phyloP scores from a whole-genome alignment of 53 echinoderm and acorn worm genomes.

The Echinarachnius parma region DNA sequence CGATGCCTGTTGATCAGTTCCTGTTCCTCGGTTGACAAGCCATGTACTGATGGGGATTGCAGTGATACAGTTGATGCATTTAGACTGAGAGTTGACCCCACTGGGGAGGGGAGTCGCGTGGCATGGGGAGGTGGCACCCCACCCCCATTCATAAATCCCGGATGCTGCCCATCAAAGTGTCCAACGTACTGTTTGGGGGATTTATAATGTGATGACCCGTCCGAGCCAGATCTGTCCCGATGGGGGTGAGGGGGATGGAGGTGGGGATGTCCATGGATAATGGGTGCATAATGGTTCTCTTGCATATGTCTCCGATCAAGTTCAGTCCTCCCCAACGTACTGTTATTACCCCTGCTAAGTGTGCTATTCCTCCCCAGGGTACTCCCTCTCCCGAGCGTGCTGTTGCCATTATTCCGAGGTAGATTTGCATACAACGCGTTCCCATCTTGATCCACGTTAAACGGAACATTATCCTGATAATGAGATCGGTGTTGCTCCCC shows the following conservation, averaged over 20 bases:
- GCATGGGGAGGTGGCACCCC: constrained; percentile 7
- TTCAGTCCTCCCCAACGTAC: no score
- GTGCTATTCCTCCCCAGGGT: constrained; percentile 22
- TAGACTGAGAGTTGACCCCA: constrained; percentile 8
- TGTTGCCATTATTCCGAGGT: background rate
- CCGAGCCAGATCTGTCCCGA: background rate
- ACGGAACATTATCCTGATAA: background rate
- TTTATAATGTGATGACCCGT: constrained; percentile 21
- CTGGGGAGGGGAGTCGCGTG: constrained; percentile 8
- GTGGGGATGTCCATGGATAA: constrained; percentile 19
- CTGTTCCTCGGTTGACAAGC: constrained; percentile 30
- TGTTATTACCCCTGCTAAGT: background rate
- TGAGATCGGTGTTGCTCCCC: background rate
- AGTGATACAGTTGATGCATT: constrained; percentile 33
- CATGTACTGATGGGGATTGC: constrained; percentile 33
- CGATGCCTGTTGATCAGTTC: constrained; percentile 18
- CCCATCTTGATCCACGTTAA: background rate
- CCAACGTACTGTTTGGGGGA: constrained; percentile 2
- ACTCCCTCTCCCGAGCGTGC: constrained; percentile 5
- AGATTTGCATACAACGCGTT: background rate
- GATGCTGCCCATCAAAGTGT: constrained; percentile 8
- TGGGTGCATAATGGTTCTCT: background rate
- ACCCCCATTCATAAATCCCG: constrained; percentile 4
- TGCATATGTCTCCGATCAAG: background rate
- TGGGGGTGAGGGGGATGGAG: background rate